These are phyloP conservation scores for Riptortus pedestris DNA, from an alignment of 1,140 invertebrate species.

Conservation along the genomic window DNA sequence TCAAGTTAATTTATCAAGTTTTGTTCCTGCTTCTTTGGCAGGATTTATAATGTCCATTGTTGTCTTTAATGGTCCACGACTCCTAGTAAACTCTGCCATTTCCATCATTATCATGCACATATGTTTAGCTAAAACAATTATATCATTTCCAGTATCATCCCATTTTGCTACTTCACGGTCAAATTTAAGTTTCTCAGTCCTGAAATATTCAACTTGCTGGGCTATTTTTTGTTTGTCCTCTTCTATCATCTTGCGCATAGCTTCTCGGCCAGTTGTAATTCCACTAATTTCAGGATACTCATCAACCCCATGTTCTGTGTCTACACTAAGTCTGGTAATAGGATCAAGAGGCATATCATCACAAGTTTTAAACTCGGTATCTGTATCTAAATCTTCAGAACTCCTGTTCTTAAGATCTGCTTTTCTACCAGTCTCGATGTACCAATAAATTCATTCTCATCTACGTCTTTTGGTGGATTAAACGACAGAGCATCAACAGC, in stretches of 20 bases:
- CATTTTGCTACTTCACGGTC: conserved; percentile 97
- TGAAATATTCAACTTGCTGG: conserved; percentile 87
- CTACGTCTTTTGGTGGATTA: conserved; percentile 70
- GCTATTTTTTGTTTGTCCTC: conserved; percentile 97
- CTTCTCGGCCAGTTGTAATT: conserved; percentile 85
- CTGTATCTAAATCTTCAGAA: conserved; percentile 51
- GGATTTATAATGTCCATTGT: conserved; percentile 99
- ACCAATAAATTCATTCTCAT: conserved; percentile 98
- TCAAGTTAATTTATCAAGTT: conserved; percentile 87
- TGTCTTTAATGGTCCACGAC: conserved; percentile 92
- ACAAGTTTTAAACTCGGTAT: conserved; percentile 53
- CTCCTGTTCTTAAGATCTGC: conserved; percentile 92
- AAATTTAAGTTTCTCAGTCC: conserved; percentile 89
- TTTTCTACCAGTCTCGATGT: conserved; percentile 88
- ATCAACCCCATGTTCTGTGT: conserved; percentile 81
- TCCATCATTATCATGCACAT: conserved; percentile 99
- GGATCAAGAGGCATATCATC: conserved; percentile 52
- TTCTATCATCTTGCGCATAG: conserved; percentile 96
- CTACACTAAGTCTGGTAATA: conserved; percentile 58
- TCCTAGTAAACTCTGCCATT: conserved; percentile 99
- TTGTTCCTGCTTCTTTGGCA: conserved; percentile 95
- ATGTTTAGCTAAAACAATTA: conserved; percentile 96
- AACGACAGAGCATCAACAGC: conserved; percentile 77
- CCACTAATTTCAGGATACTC: conserved; percentile 92
- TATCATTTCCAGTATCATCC: conserved; percentile 99